phyloP scores from a whole-genome alignment of 23 tunicate species.

The Styela plicata region DNA sequence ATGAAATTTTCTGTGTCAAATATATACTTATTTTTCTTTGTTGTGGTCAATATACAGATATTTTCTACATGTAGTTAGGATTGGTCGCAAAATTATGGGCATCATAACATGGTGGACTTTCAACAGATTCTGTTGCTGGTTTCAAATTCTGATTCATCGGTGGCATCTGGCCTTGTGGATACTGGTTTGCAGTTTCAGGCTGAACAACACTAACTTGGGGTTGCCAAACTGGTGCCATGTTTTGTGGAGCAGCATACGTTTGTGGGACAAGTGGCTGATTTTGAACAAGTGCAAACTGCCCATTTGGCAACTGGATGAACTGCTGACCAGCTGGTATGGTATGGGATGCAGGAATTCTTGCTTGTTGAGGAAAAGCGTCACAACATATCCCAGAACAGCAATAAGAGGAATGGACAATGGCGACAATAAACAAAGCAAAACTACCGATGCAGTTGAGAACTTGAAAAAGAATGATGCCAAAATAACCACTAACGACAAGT shows the following conservation, averaged over 20 bases:
- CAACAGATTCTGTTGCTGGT: background rate
- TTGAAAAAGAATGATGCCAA: background rate
- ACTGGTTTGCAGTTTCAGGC: background rate
- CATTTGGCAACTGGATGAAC: background rate
- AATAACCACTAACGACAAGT: background rate
- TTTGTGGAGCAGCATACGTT: background rate
- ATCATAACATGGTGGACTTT: background rate
- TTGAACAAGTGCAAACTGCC: background rate
- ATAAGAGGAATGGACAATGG: slow-evolving; percentile 12
- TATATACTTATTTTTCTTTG: no score
- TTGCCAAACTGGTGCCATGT: background rate
- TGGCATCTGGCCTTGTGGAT: background rate
- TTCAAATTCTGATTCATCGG: background rate
- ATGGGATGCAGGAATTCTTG: background rate
- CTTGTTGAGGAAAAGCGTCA: background rate
- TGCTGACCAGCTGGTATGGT: background rate
- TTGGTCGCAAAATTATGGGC: background rate
- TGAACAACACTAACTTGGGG: background rate
- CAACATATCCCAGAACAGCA: background rate
- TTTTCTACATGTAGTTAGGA: background rate
- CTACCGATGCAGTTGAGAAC: background rate
- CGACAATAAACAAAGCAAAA: background rate
- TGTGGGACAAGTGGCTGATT: background rate
- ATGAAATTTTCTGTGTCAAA: no score
- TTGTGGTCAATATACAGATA: no score